These are phyloP conservation scores for Nudaria mundana DNA, from an alignment of 2,888 invertebrate genomes.

Conservation along the genomic window DNA sequence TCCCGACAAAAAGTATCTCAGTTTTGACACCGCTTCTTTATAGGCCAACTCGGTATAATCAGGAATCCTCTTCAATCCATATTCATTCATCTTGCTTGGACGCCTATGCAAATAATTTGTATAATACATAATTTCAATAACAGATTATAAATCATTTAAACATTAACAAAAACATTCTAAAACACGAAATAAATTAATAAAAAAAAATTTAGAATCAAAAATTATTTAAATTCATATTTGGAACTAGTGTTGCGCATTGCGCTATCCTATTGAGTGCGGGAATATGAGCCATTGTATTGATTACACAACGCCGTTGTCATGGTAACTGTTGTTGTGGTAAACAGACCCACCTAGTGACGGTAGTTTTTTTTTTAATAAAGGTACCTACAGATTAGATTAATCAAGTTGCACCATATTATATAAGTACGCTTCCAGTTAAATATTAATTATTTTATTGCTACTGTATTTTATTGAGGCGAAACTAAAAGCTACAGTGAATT, in stretches of 20 bases:
- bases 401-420: too few relatives aligned
- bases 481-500: too few relatives aligned
- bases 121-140: constrained; percentile 36
- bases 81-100: constrained; percentile 71
- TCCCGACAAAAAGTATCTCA: constrained; percentile 88
- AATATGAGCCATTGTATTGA: constrained; percentile 55
- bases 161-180: constrained; percentile 31
- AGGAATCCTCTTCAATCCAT: constrained; percentile 81
- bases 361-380: constrained; percentile 14
- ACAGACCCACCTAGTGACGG: constrained; percentile 40
- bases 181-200: constrained; percentile 30
- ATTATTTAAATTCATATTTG: constrained; percentile 43
- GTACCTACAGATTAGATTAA: too few relatives aligned
- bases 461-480: too few relatives aligned
- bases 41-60: constrained; percentile 93
- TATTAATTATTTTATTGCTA: too few relatives aligned
- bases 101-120: constrained; percentile 63
- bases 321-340: constrained; percentile 57
- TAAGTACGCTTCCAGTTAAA: too few relatives aligned
- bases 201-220: constrained; percentile 31
- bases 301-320: constrained; percentile 54
- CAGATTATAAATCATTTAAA: constrained; percentile 13
- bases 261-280: constrained; percentile 43
- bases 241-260: constrained; percentile 63
- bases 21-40: constrained; percentile 90